phyloP scores from a whole-genome alignment of 1,140 invertebrate genomes.

The Cepaea nemoralis region DNA sequence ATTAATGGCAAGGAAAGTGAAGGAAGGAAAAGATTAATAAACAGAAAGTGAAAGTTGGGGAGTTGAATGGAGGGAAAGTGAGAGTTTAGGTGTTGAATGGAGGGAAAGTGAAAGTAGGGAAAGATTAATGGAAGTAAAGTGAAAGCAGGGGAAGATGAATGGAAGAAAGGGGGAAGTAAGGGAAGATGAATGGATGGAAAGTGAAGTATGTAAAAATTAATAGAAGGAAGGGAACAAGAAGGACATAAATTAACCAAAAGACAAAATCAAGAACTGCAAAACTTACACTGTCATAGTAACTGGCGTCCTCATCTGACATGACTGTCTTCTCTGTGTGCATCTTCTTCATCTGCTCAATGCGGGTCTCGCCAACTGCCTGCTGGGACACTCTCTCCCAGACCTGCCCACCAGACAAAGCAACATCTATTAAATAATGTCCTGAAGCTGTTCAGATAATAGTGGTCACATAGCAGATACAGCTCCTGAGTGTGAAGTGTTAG shows the following conservation, averaged over 20 bases:
- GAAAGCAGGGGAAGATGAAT: neutral
- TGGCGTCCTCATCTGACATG: slow-evolving; percentile 49
- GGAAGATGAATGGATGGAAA: neutral
- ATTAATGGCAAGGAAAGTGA: neutral
- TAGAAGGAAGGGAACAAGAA: neutral
- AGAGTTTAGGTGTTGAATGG: neutral
- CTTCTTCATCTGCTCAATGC: slow-evolving; percentile 61
- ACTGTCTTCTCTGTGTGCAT: slow-evolving; percentile 55
- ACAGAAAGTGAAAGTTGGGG: neutral
- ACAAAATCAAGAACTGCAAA: neutral
- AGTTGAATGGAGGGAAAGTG: neutral
- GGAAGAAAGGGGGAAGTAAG: neutral
- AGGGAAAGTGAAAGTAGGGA: neutral
- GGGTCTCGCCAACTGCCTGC: slow-evolving; percentile 53
- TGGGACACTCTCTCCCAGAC: slow-evolving; percentile 41
- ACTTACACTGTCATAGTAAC: slow-evolving; percentile 58
- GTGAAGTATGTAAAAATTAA: neutral
- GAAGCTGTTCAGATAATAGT: too few species aligned
- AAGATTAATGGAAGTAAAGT: too few species aligned
- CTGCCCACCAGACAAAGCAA: too few species aligned
- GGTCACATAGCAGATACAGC: too few species aligned
- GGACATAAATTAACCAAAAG: neutral
- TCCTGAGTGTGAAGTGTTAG: too few species aligned
- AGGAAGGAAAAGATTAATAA: neutral
- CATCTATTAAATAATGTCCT: too few species aligned